Evolutionary conservation across 2,113 vertebrate genomes (phyloP).

Genomic region (Cryptotis parvus): DNA sequence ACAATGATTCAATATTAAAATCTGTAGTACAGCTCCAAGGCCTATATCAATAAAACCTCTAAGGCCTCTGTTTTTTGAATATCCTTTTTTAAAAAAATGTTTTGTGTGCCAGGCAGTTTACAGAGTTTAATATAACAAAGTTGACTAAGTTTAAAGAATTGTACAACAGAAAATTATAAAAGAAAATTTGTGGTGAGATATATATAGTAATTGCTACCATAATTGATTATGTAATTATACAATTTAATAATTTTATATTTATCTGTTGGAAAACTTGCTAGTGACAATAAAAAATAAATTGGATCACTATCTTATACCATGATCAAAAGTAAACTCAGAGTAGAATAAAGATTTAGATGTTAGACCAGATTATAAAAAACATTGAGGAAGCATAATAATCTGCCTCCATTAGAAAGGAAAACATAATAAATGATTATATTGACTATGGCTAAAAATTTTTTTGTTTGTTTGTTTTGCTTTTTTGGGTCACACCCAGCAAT

Average conservation of each 20-base stretch:
- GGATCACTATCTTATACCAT: too few species aligned
- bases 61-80: background rate
- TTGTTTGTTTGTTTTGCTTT: too few species aligned
- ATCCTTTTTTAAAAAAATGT: background rate
- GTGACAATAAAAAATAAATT: too few species aligned
- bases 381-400: too few species aligned
- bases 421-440: too few species aligned
- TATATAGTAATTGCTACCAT: background rate
- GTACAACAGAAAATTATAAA: background rate
- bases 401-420: too few species aligned
- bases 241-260: background rate
- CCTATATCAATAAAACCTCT: background rate
- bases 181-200: background rate
- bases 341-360: too few species aligned
- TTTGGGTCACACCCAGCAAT: too few species aligned
- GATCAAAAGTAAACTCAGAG: too few species aligned
- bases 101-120: background rate
- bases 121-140: background rate
- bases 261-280: too few species aligned
- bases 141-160: background rate
- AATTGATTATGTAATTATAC: background rate
- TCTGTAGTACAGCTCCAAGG: background rate
- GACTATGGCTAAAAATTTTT: too few species aligned
- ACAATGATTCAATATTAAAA: background rate
- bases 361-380: too few species aligned